Evolutionary conservation across 2,797 vertebrate species (phyloP).

Genomic region (Antennarius maculatus): DNA sequence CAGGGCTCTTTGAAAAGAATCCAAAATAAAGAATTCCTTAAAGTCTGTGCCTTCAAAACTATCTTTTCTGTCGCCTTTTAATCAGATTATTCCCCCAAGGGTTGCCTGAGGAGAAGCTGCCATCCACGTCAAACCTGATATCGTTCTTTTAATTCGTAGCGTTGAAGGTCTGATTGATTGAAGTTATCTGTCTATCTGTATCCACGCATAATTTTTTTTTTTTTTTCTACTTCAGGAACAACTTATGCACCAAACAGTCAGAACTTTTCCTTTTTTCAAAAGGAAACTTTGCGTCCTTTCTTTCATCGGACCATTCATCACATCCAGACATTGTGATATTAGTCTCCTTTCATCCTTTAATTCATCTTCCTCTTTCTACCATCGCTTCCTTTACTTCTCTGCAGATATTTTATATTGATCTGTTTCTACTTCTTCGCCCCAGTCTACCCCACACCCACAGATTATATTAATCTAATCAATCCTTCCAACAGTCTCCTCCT

Average conservation of each 20-base stretch:
- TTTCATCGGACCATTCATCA: constrained; percentile 15
- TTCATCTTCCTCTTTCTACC: constrained; percentile 1
- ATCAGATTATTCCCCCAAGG: constrained; percentile 5
- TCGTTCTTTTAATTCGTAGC: background rate
- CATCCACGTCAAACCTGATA: constrained; percentile 11
- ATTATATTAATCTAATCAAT: constrained; percentile 36
- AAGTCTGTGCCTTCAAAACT: background rate
- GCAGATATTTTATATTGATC: constrained; percentile 32
- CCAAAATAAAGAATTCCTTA: background rate
- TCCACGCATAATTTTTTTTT: background rate
- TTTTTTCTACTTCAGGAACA: background rate
- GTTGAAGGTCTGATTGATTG: too few relatives aligned
- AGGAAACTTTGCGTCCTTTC: background rate
- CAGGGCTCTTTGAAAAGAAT: constrained; percentile 16
- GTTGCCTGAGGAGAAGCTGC: background rate
- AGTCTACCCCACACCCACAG: constrained; percentile 27
- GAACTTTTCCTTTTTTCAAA: too few relatives aligned
- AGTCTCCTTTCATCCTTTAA: too few relatives aligned
- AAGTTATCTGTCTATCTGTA: background rate
- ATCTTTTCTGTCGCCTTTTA: constrained; percentile 1
- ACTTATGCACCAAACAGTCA: background rate
- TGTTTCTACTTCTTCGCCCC: constrained; percentile 6
- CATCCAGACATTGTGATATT: too few relatives aligned
- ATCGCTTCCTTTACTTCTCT: background rate
- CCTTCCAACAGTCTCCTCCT: background rate